These are phyloP conservation scores for Pseudomyrmex gracilis DNA, from an alignment of 1,140 invertebrate genomes.

Conservation along the genomic window DNA sequence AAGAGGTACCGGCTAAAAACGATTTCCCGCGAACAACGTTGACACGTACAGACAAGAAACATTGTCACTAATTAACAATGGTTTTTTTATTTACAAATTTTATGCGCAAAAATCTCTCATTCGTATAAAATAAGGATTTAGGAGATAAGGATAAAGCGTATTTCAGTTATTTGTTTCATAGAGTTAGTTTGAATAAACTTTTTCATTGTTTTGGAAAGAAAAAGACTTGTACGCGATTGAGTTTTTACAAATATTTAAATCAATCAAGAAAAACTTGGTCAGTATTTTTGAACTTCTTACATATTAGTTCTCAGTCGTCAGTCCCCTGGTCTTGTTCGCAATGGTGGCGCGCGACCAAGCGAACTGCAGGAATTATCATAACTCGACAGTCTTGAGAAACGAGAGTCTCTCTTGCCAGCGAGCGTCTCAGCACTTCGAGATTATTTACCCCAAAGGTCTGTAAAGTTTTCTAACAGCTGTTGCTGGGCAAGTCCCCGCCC, in stretches of 20 bases:
- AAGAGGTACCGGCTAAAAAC: not conserved
- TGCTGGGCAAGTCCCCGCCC: constrained; percentile 14
- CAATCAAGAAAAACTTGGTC: not conserved
- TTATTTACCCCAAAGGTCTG: constrained; percentile 56
- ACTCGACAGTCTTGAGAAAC: constrained; percentile 46
- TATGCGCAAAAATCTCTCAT: not conserved
- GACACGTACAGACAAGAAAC: not conserved
- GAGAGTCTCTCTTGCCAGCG: constrained; percentile 8
- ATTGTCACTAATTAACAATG: not conserved
- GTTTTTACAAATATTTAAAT: not conserved
- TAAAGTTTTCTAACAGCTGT: constrained; percentile 63
- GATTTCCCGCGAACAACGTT: not conserved
- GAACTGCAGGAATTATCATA: constrained; percentile 64
- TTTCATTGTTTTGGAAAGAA: not conserved
- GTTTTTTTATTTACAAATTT: not conserved
- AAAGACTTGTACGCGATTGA: not conserved
- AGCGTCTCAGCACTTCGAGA: constrained; percentile 48
- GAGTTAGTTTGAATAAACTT: not conserved
- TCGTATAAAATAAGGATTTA: not conserved
- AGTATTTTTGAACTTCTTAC: constrained; percentile 4
- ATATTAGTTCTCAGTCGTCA: not conserved
- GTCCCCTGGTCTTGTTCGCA: not conserved
- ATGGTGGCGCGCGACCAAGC: not conserved
- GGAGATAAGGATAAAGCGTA: no score
- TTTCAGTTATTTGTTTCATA: not conserved